phyloP scores from a whole-genome alignment of 2,888 invertebrate genomes.

The Cheilosia grossa region DNA sequence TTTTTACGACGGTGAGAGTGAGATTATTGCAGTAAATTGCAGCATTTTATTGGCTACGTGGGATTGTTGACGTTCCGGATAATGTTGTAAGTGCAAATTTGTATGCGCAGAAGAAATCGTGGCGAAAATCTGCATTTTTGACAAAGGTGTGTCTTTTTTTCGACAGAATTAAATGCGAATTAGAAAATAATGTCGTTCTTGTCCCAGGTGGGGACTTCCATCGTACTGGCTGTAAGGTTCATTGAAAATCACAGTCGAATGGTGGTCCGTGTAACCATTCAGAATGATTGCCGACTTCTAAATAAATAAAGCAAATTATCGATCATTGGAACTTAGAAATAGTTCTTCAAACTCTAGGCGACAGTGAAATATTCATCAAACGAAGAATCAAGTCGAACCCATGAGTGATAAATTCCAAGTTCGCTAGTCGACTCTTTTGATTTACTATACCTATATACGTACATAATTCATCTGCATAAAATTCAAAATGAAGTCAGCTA shows the following conservation, averaged over 20 bases:
- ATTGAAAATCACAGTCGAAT: no score
- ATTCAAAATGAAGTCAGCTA: conserved; percentile 66
- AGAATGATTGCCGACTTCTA: no score
- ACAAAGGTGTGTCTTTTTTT: no score
- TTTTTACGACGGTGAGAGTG: conserved; percentile 37
- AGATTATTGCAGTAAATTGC: conserved; percentile 27
- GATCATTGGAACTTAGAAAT: background rate
- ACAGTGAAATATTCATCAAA: background rate
- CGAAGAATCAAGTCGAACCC: background rate
- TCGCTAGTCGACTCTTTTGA: conserved; percentile 56
- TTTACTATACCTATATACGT: no score
- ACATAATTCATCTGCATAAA: background rate
- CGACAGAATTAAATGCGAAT: no score
- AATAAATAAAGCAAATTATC: no score
- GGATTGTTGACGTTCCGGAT: conserved; percentile 11
- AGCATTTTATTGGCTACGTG: conserved; percentile 17
- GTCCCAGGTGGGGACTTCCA: no score
- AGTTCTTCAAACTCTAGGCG: background rate
- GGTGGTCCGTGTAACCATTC: no score
- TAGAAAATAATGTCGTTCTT: no score
- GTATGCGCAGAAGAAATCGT: background rate
- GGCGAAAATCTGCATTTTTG: background rate
- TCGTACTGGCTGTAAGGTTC: no score
- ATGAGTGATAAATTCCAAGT: conserved; percentile 11
- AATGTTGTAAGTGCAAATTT: conserved; percentile 6